Percentiles rank a stretch among this genome's conserved stretches.
Conservation (phyloP, 2,888 invertebrate genomes). For the Pseudococcus longispinus region DNA sequence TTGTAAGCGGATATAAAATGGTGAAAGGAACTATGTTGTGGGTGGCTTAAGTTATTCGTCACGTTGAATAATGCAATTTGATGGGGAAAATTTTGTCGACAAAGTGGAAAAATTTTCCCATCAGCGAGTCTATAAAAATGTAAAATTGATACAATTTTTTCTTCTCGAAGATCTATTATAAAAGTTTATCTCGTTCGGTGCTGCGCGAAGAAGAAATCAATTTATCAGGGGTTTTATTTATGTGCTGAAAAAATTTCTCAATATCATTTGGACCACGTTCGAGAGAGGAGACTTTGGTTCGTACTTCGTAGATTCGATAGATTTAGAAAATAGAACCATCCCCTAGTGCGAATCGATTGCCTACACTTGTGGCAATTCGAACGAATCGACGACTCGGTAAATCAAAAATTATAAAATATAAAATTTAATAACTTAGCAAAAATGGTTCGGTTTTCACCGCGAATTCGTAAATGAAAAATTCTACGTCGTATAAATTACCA, state of each 20-base stretch:
- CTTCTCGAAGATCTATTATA: background rate
- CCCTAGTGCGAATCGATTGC: background rate
- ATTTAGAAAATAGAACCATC: background rate
- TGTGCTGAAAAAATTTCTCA: background rate
- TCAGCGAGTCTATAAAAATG: background rate
- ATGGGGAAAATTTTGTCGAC: background rate
- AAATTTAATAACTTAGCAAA: slow-evolving; percentile 32
- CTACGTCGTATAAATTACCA: slow-evolving; percentile 40
- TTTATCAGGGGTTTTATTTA: background rate
- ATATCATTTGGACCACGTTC: background rate
- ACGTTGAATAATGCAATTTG: background rate
- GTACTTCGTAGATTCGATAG: background rate
- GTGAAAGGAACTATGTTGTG: background rate
- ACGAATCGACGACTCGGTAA: background rate
- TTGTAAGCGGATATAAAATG: background rate
- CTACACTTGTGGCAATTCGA: background rate
- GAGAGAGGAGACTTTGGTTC: too few species aligned
- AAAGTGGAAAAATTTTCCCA: background rate
- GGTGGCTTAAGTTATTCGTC: background rate
- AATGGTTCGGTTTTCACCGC: slow-evolving; percentile 35
- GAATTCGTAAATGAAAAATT: slow-evolving; percentile 29
- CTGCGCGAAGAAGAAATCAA: background rate
- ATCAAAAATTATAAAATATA: slow-evolving; percentile 27
- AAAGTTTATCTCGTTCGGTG: background rate
- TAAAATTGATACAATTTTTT: background rate